Percentiles rank a stretch among this genome's conserved stretches.
These are phyloP conservation scores for Brachypterus glaber DNA, from an alignment of 2,888 invertebrate species.

Conservation along the genomic window DNA sequence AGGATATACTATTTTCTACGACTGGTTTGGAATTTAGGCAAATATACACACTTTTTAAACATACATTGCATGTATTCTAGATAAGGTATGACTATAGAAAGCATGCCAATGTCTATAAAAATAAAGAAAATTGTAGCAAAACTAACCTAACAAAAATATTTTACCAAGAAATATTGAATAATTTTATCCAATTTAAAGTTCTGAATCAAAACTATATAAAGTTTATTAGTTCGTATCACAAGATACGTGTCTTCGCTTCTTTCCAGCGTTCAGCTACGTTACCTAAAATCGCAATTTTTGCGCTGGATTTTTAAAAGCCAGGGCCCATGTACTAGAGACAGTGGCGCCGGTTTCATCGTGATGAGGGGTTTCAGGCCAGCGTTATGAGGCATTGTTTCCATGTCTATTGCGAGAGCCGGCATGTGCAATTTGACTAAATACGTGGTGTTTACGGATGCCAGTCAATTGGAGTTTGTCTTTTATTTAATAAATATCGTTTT, in stretches of 20 bases:
- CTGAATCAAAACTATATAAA: too few relatives aligned
- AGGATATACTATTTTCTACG: too few relatives aligned
- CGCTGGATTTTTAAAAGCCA: not conserved
- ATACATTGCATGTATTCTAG: too few relatives aligned
- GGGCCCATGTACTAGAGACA: not conserved
- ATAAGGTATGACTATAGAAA: too few relatives aligned
- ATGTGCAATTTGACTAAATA: not conserved
- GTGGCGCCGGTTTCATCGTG: not conserved
- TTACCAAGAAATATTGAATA: too few relatives aligned
- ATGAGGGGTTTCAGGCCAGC: not conserved
- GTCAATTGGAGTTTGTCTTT: not conserved
- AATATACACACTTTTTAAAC: too few relatives aligned
- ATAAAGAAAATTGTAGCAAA: too few relatives aligned
- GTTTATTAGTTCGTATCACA: not conserved
- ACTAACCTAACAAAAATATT: too few relatives aligned
- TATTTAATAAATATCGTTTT: too few relatives aligned
- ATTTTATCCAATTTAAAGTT: too few relatives aligned
- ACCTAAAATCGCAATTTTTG: not conserved
- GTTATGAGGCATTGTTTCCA: not conserved
- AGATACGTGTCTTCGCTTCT: not conserved
- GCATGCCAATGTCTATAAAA: too few relatives aligned
- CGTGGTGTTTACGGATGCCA: not conserved
- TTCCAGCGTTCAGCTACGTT: not conserved
- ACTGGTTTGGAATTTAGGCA: too few relatives aligned
- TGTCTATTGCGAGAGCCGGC: not conserved